phyloP scores from a whole-genome alignment of 2,797 vertebrate species.

The Hoplostethus mediterraneus region DNA sequence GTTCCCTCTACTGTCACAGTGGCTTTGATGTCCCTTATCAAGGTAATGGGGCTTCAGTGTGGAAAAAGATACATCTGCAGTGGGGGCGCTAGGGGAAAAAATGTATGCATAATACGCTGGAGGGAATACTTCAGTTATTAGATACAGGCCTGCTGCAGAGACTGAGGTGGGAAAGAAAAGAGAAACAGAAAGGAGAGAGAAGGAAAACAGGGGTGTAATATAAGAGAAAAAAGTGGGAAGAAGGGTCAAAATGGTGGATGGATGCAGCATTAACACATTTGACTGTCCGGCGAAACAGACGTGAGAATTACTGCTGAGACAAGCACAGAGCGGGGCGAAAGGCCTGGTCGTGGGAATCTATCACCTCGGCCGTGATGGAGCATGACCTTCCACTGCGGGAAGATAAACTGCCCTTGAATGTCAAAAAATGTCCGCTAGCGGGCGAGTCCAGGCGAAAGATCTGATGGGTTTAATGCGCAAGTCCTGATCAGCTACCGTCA shows the following conservation, averaged over 20 bases:
- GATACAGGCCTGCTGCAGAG: neutral
- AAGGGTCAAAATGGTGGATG: neutral
- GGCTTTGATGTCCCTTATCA: constrained; percentile 3
- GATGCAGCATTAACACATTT: constrained; percentile 10
- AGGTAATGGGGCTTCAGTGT: neutral
- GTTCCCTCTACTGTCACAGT: neutral
- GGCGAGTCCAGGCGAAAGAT: no score
- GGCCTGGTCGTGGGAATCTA: neutral
- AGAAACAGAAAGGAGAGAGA: no score
- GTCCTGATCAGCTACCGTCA: no score
- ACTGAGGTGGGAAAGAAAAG: no score
- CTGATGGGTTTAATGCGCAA: no score
- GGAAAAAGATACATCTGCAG: neutral
- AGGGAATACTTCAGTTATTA: neutral
- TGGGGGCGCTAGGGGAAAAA: no score
- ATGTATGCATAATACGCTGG: neutral
- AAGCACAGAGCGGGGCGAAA: constrained; percentile 16
- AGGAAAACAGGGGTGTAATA: neutral
- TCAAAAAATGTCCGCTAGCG: no score
- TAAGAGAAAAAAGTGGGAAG: neutral
- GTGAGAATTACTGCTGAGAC: constrained; percentile 33
- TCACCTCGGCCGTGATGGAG: no score
- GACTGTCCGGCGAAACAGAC: constrained; percentile 9
- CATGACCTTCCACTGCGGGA: no score
- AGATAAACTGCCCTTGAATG: no score